phyloP scores from a whole-genome alignment of 2,797 vertebrate genomes.

The Melanotaenia parkinsoni region DNA sequence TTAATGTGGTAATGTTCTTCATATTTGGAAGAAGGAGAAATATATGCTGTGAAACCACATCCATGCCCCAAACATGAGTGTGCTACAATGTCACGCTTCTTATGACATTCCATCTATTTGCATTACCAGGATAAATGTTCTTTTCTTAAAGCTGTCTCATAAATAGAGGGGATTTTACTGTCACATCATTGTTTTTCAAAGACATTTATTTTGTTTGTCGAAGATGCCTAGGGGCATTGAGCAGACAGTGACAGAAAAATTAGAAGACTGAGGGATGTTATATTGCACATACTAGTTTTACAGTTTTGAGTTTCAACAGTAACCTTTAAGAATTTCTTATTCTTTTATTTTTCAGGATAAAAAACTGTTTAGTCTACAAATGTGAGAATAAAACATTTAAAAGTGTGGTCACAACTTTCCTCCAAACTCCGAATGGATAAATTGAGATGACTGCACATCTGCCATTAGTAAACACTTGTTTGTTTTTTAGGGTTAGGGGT shows the following conservation, averaged over 20 bases:
- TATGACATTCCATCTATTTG: slow-evolving; percentile 54
- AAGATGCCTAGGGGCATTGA: neutral
- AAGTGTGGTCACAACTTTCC: neutral
- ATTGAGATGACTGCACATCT: neutral
- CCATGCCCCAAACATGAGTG: slow-evolving; percentile 57
- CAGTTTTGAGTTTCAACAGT: neutral
- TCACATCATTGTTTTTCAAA: slow-evolving; percentile 30
- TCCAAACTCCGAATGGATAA: neutral
- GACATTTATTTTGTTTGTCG: slow-evolving; percentile 9
- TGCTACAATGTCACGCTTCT: slow-evolving; percentile 50
- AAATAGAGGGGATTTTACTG: slow-evolving; percentile 35
- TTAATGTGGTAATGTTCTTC: slow-evolving; percentile 77
- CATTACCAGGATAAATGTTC: slow-evolving; percentile 32
- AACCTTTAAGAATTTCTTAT: neutral
- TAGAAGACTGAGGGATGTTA: slow-evolving; percentile 10
- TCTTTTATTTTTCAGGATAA: neutral
- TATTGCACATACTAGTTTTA: slow-evolving; percentile 15
- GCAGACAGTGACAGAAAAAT: neutral
- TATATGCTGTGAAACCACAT: slow-evolving; percentile 71
- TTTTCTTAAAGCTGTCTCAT: slow-evolving; percentile 29
- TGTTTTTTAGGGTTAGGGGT: neutral
- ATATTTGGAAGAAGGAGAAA: slow-evolving; percentile 67
- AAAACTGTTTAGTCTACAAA: neutral
- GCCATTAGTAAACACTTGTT: neutral
- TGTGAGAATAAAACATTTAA: neutral